Evolutionary conservation across 2,113 vertebrate genomes (phyloP).

Genomic region (Muntiacus muntjak): DNA sequence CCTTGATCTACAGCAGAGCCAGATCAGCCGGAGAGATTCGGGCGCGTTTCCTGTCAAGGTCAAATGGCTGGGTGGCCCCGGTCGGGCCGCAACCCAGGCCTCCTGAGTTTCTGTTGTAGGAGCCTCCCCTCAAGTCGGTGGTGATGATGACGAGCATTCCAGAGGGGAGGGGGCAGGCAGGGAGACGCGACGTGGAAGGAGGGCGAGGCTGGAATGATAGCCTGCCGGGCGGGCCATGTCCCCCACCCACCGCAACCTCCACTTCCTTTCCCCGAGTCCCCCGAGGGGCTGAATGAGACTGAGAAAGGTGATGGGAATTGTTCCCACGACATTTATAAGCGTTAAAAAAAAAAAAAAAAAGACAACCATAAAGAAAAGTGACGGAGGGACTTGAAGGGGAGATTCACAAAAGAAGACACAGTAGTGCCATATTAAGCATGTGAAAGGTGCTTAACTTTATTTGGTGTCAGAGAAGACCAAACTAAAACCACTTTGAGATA

Average conservation of each 20-base stretch:
- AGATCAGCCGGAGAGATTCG: neutral
- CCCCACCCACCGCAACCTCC: neutral
- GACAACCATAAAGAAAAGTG: neutral
- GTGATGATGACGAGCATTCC: neutral
- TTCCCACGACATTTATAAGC: neutral
- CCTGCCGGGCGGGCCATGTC: neutral
- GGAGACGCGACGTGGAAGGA: neutral
- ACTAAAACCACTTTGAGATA: neutral
- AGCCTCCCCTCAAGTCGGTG: neutral
- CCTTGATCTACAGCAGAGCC: neutral
- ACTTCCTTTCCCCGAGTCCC: neutral
- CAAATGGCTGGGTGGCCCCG: neutral
- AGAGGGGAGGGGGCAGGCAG: neutral
- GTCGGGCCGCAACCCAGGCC: neutral
- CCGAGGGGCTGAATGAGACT: neutral
- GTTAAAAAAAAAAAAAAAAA: neutral
- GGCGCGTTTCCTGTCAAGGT: neutral
- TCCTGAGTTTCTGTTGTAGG: neutral
- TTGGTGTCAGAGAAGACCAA: neutral
- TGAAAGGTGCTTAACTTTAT: neutral
- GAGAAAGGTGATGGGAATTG: neutral
- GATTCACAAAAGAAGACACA: neutral
- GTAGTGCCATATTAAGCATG: neutral
- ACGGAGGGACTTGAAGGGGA: neutral
- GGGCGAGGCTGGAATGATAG: neutral